These are phyloP conservation scores for Sminthopsis crassicaudata DNA, from an alignment of 2,113 vertebrate species.

Conservation along the genomic window DNA sequence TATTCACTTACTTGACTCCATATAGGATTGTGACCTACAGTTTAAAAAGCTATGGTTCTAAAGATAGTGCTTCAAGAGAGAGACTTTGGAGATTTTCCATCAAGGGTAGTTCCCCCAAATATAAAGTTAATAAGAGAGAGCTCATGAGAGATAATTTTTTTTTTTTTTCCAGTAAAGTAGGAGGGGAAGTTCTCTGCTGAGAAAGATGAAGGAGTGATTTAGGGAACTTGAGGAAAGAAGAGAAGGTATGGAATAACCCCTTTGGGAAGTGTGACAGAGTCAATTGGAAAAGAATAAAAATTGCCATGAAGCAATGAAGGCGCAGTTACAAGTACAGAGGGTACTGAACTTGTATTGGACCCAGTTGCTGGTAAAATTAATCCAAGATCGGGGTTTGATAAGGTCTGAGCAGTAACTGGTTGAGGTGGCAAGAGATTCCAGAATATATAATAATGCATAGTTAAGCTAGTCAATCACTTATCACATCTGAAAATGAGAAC, in stretches of 20 bases:
- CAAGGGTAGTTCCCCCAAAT: not conserved
- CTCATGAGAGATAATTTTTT: not conserved
- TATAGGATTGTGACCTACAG: no score
- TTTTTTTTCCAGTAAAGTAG: not conserved
- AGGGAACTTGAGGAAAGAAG: not conserved
- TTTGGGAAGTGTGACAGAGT: not conserved
- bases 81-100: not conserved
- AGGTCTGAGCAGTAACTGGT: not conserved
- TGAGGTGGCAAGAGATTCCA: not conserved
- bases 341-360: not conserved
- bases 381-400: not conserved
- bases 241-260: not conserved
- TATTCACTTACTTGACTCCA: no score
- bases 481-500: not conserved
- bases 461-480: not conserved
- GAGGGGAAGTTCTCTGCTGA: not conserved
- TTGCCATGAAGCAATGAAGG: not conserved
- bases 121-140: not conserved
- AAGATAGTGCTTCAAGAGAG: not conserved
- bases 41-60: not conserved
- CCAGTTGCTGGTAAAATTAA: not conserved
- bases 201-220: not conserved
- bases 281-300: not conserved
- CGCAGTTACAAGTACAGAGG: not conserved
- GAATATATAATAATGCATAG: not conserved